Evolutionary conservation across 2,113 vertebrate genomes (phyloP), one percentile per base, ranked within the genome.

Genomic region (Trematocara variabile): DNA sequence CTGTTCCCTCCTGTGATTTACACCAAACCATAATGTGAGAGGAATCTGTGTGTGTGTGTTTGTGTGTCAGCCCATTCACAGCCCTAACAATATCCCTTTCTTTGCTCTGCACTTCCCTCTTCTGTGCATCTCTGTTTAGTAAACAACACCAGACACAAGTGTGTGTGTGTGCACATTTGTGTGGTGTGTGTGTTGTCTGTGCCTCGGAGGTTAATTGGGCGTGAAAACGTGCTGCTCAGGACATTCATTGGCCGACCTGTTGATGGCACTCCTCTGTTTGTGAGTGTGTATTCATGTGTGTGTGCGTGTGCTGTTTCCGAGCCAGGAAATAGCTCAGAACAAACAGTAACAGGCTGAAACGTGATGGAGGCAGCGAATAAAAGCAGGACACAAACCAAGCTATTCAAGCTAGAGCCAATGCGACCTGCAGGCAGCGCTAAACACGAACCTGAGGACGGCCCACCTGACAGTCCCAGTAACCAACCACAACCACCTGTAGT

Each of bases 81-180:
- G 41, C 54, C 16, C 28, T 22, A 87, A 89, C 90, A 86, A 86
- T 68, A 75, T 85, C 33, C 86, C 81, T 79, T 86, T 90, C 79
- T 86, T 82, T 83, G 25, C 82, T 73, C 52, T 79, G 78, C 30
- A 48, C 13, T 65, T 84, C 77, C 20, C 48, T 34, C 33, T 73
- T 91, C 79, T 12, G 48, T 84, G 65, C 70, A 55, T 80, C 82
- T 83, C 70, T 89, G 90, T 92, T 91, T 86, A 86, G 80, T 88
- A 89, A 91, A 88, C 87, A 89, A 13, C 80, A 83, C 80, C 80
- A 82, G 60, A 78, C 33, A 33, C 33, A 39, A 73, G 88, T 81
- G 58, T 87, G 81, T 82, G 78, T 82, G 33, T 75, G 63, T 80
- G 80, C 77, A 34, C 30, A 79, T 78, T 39, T 58, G 37, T 63